These are phyloP conservation scores for Pristis pectinata DNA, from an alignment of 2,797 vertebrate genomes.

Conservation along the genomic window DNA sequence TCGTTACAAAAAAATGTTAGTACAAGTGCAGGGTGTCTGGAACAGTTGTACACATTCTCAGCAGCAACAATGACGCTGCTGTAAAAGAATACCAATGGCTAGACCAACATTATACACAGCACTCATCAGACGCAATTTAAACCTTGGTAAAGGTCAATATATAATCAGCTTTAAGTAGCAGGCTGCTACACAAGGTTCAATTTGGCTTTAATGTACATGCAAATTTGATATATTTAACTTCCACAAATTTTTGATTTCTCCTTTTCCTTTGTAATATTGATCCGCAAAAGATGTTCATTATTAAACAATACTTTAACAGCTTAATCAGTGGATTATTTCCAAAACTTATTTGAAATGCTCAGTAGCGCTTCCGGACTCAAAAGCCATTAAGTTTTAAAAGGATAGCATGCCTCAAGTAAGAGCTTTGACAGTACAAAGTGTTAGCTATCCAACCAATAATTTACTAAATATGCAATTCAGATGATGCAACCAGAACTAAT, in stretches of 20 bases:
- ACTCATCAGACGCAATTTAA: not conserved
- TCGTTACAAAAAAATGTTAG: not conserved
- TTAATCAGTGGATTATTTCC: not conserved
- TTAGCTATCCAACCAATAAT: not conserved
- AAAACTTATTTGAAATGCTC: not conserved
- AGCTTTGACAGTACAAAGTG: not conserved
- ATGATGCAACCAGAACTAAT: not conserved
- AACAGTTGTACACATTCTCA: not conserved
- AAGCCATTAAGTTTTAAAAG: not conserved
- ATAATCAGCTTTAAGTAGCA: not conserved
- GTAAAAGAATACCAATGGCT: not conserved
- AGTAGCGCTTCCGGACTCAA: not conserved
- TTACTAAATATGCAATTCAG: not conserved
- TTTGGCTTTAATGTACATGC: not conserved
- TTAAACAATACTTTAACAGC: not conserved
- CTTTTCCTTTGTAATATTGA: not conserved
- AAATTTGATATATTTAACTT: not conserved
- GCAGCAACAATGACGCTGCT: not conserved
- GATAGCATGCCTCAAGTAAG: not conserved
- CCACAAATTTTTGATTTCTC: not conserved
- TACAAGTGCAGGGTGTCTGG: not conserved
- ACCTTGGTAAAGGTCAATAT: not conserved
- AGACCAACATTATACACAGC: not conserved
- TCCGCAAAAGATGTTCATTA: not conserved
- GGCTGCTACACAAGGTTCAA: not conserved